phyloP scores from a whole-genome alignment of 92 coral and sea anemone genomes.

The Micromussa lordhowensis region DNA sequence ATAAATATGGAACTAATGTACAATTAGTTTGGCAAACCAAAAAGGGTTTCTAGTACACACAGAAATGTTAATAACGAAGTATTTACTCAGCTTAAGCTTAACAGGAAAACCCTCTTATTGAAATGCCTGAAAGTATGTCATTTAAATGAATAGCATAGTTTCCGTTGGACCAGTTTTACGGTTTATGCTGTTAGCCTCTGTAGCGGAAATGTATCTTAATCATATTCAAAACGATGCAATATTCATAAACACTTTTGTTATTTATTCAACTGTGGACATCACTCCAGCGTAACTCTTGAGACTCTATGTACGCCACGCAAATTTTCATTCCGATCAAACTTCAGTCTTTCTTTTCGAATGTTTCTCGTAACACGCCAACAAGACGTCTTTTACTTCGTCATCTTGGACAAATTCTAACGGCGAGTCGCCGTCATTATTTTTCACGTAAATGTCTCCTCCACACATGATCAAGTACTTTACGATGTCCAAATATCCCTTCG shows the following conservation, averaged over 20 bases:
- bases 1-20: background rate
- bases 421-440: conserved; percentile 78
- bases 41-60: background rate
- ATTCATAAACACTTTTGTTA: background rate
- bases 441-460: conserved; percentile 70
- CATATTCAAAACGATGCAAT: conserved; percentile 7
- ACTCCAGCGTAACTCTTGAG: background rate
- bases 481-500: conserved; percentile 80
- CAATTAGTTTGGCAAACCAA: background rate
- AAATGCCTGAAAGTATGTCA: background rate
- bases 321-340: background rate
- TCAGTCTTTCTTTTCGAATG: conserved; percentile 42
- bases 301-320: background rate
- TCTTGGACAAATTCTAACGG: conserved; percentile 81
- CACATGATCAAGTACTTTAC: conserved; percentile 77
- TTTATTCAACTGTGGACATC: background rate
- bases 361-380: conserved; percentile 62
- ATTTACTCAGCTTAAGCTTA: background rate
- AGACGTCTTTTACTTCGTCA: conserved; percentile 46
- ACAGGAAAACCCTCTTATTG: background rate
- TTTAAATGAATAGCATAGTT: background rate
- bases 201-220: background rate
- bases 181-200: too few relatives aligned
- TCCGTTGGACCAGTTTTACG: background rate
- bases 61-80: background rate